Percentiles rank a stretch among this genome's conserved stretches.
These are phyloP conservation scores for Euthynnus affinis DNA, from an alignment of 2,797 vertebrate genomes.

Conservation along the genomic window DNA sequence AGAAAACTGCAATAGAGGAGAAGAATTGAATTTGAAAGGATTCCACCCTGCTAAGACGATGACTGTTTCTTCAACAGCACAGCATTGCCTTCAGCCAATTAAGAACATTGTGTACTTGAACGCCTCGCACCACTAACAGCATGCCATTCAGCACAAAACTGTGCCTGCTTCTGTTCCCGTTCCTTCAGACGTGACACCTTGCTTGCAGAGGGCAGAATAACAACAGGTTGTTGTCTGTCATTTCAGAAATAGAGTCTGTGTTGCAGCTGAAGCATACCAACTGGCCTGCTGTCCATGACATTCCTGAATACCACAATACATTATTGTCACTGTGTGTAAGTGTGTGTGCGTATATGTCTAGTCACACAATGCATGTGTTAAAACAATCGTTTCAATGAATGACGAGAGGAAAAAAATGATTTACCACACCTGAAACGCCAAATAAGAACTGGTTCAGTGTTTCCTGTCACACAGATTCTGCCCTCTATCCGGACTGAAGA, in stretches of 20 bases:
- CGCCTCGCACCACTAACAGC: constrained; percentile 13
- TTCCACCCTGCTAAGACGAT: neutral
- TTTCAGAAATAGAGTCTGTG: constrained; percentile 67
- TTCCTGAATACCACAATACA: constrained; percentile 55
- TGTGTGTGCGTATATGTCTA: neutral
- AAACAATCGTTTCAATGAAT: neutral
- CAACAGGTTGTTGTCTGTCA: constrained; percentile 66
- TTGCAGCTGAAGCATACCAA: constrained; percentile 45
- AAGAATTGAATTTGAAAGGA: constrained; percentile 5
- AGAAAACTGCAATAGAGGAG: neutral
- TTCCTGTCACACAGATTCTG: neutral
- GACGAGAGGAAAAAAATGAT: neutral
- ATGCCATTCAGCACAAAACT: neutral
- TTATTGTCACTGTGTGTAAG: constrained; percentile 36
- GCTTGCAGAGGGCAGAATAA: constrained; percentile 26
- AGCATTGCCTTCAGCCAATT: constrained; percentile 1
- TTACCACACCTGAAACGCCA: neutral
- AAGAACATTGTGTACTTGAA: constrained; percentile 21
- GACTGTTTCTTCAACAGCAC: constrained; percentile 11
- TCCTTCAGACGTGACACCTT: constrained; percentile 30
- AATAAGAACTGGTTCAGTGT: too few species aligned
- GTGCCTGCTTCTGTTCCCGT: constrained; percentile 22
- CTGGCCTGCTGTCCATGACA: constrained; percentile 51
- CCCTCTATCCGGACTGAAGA: neutral
- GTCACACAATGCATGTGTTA: neutral